Percentiles rank a stretch among this genome's conserved stretches.
phyloP scores from a whole-genome alignment of 2,113 vertebrate species.

The Corythoichthys intestinalis region DNA sequence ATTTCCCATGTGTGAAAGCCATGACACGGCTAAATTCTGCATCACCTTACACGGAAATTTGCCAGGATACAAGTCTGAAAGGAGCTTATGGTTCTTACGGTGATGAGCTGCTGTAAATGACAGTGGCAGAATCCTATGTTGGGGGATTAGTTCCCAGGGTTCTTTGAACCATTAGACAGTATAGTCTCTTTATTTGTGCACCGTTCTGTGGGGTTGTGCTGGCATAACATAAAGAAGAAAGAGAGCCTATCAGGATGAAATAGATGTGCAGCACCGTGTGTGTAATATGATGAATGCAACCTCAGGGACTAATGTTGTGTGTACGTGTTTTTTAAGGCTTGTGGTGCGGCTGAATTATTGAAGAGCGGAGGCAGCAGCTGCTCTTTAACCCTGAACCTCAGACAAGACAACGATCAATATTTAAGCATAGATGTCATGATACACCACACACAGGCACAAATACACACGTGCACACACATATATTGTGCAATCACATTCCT shows the following conservation, averaged over 20 bases:
- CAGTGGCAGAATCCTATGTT: background rate
- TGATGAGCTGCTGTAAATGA: background rate
- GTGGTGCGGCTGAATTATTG: conserved; percentile 67
- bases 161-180: background rate
- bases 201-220: background rate
- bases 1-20: too few relatives aligned
- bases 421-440: conserved; percentile 58
- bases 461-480: conserved; percentile 5
- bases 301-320: conserved; percentile 48
- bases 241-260: conserved; percentile 8
- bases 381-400: conserved; percentile 70
- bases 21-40: too few relatives aligned
- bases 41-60: too few relatives aligned
- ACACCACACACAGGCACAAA: conserved; percentile 19
- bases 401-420: conserved; percentile 72
- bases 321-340: conserved; percentile 21
- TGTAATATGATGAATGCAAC: conserved; percentile 29
- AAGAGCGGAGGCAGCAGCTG: conserved; percentile 54
- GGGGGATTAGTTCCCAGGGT: background rate
- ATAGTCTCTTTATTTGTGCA: background rate
- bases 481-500: conserved; percentile 9
- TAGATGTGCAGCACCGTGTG: conserved; percentile 15
- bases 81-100: background rate
- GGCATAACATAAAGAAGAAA: conserved; percentile 5
- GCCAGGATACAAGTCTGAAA: too few relatives aligned